These are phyloP conservation scores for Todiramphus chloris DNA, from an alignment of 2,113 vertebrate species.

Conservation along the genomic window DNA sequence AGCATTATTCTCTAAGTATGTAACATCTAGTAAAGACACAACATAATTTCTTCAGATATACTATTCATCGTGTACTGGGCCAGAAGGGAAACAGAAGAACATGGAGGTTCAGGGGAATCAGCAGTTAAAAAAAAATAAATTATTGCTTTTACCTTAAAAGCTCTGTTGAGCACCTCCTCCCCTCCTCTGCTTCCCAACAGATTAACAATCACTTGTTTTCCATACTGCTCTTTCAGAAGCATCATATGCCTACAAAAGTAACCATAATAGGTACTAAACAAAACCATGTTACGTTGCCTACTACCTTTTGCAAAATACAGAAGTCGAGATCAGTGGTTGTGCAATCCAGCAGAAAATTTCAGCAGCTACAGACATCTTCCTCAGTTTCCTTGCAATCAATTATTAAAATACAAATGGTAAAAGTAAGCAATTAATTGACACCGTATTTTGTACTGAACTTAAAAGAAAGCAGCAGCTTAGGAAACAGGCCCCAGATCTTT, in stretches of 20 bases:
- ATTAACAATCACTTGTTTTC: conserved; percentile 84
- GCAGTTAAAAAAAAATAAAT: background rate
- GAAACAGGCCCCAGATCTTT: background rate
- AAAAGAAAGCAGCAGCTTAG: background rate
- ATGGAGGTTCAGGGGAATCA: background rate
- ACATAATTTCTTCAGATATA: background rate
- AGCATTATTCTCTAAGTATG: background rate
- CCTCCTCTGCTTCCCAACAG: conserved; percentile 80
- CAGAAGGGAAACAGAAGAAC: conserved; percentile 10
- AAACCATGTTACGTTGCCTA: background rate
- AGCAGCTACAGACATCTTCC: background rate
- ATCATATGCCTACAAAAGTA: conserved; percentile 79
- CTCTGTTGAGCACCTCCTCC: conserved; percentile 81
- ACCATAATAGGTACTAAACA: background rate
- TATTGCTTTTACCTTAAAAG: conserved; percentile 79
- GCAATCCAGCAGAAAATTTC: background rate
- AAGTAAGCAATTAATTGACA: background rate
- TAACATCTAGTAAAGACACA: background rate
- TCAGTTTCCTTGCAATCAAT: background rate
- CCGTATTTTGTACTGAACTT: background rate
- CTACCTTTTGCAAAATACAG: background rate
- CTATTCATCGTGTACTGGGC: background rate
- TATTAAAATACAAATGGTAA: background rate
- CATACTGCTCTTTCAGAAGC: conserved; percentile 83
- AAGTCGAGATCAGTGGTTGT: background rate